Evolutionary conservation across 2,797 vertebrate species (phyloP).

Genomic region (Centropyge bicolor): DNA sequence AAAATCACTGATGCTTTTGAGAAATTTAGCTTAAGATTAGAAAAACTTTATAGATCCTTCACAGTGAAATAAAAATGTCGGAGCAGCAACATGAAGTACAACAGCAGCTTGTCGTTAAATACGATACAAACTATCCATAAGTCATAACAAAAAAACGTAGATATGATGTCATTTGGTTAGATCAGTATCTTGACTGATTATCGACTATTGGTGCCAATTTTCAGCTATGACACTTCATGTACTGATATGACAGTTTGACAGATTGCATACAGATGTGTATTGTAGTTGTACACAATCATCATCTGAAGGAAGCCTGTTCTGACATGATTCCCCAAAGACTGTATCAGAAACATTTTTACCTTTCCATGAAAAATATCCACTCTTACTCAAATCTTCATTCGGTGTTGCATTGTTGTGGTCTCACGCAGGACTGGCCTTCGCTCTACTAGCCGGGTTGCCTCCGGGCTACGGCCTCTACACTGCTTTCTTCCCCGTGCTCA

Average conservation of each 20-base stretch:
- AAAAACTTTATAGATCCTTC: background rate
- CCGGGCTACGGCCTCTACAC: slow-evolving; percentile 91
- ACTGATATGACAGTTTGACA: background rate
- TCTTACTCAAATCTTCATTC: background rate
- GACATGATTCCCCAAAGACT: too few species aligned
- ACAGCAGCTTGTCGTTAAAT: background rate
- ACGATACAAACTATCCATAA: background rate
- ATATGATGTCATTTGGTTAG: background rate
- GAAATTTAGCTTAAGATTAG: background rate
- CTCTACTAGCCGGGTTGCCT: slow-evolving; percentile 89
- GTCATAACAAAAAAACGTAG: too few species aligned
- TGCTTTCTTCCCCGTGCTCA: slow-evolving; percentile 91
- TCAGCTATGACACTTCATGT: too few species aligned
- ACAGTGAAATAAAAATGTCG: background rate
- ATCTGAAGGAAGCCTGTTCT: too few species aligned
- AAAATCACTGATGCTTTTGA: background rate
- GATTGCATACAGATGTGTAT: too few species aligned
- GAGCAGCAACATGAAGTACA: background rate
- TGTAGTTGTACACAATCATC: too few species aligned
- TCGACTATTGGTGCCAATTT: too few species aligned
- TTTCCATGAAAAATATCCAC: background rate
- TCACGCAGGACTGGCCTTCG: slow-evolving; percentile 90
- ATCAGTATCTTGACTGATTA: too few species aligned
- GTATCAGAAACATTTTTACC: too few species aligned
- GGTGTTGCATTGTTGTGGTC: background rate